phyloP scores from a whole-genome alignment of 2,797 vertebrate genomes.

The Rhynchonycteris naso region DNA sequence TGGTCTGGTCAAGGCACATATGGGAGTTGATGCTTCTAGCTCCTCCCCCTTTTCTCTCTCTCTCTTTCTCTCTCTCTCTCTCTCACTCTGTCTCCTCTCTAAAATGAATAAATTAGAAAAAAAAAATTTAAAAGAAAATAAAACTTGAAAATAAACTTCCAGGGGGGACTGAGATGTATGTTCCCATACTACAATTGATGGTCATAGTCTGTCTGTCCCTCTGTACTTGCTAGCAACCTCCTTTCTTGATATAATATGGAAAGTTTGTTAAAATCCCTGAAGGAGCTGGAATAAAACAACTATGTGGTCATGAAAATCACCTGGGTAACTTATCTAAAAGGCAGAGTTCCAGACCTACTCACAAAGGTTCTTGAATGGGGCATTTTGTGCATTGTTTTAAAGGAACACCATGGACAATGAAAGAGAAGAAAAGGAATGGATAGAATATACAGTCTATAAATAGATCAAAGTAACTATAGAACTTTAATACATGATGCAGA shows the following conservation, averaged over 20 bases:
- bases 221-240: neutral
- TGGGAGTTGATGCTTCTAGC: too few species aligned
- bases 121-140: too few species aligned
- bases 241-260: neutral
- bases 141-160: neutral
- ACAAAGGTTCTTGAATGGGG: neutral
- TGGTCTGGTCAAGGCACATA: too few species aligned
- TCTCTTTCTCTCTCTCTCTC: too few species aligned
- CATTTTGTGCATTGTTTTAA: neutral
- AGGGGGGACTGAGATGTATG: too few species aligned
- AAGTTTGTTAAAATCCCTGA: neutral
- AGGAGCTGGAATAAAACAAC: neutral
- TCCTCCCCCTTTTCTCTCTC: too few species aligned
- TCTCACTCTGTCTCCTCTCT: too few species aligned
- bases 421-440: neutral
- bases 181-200: neutral
- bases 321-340: neutral
- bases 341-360: neutral
- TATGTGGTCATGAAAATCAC: neutral
- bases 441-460: neutral
- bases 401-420: neutral
- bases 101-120: too few species aligned
- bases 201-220: neutral
- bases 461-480: neutral
- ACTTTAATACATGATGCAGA: neutral